Conservation (phyloP, 2,113 vertebrate genomes). For the Tychaedon coryphoeus region DNA sequence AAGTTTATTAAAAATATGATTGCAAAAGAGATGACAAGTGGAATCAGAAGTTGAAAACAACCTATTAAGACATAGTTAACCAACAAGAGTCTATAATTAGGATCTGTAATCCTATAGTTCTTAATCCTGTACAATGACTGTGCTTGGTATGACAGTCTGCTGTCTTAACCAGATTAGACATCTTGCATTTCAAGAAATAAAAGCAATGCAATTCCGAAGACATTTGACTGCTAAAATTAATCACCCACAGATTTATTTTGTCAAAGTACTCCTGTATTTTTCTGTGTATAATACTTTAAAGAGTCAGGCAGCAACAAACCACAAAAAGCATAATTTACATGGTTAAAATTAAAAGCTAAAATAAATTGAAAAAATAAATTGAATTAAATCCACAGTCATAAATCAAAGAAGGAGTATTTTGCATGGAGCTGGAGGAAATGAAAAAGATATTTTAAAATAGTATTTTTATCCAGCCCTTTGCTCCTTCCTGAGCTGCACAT, state of each 20-base stretch:
- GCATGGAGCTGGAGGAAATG: accelerated
- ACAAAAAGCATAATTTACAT: not conserved
- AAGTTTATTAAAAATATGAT: not conserved
- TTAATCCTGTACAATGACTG: conserved; percentile 29
- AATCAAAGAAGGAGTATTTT: not conserved
- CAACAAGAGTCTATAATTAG: conserved; percentile 48
- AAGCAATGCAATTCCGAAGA: conserved; percentile 2
- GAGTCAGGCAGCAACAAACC: not conserved
- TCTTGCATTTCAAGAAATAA: conserved; percentile 12
- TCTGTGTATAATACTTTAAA: not conserved
- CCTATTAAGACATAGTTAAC: not conserved
- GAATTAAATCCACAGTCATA: not conserved
- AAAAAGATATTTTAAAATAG: not conserved
- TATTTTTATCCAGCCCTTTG: not conserved
- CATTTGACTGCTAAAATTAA: conserved; percentile 33
- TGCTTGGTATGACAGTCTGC: not conserved
- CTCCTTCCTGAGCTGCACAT: not conserved
- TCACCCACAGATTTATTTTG: conserved; percentile 28
- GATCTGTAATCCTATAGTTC: conserved; percentile 39
- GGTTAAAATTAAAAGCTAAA: not conserved
- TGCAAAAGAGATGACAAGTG: not conserved
- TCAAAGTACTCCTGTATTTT: not conserved
- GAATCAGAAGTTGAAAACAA: conserved; percentile 22
- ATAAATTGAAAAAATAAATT: not conserved
- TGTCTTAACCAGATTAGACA: conserved; percentile 24